Percentiles rank a stretch among this genome's conserved stretches.
phyloP scores from a whole-genome alignment of 2,888 invertebrate species.

The Busseola fusca region DNA sequence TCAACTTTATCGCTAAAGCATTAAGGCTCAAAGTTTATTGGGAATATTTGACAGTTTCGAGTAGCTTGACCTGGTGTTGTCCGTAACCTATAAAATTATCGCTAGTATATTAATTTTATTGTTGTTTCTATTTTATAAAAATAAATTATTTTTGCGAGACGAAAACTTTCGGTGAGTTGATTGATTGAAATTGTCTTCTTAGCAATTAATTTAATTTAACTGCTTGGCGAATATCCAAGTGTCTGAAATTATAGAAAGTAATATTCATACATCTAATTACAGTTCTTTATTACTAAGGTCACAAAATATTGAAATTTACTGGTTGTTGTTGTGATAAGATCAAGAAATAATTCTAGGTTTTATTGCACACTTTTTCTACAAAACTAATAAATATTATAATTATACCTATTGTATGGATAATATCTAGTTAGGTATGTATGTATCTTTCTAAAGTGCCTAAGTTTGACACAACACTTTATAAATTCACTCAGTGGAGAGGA shows the following conservation, averaged over 20 bases:
- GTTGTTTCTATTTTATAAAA: conserved; percentile 12
- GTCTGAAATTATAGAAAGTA: conserved; percentile 1
- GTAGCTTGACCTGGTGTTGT: too few relatives aligned
- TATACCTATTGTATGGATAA: background rate
- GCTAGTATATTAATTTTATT: conserved; percentile 26
- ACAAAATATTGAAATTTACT: conserved; percentile 27
- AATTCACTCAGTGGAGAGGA: conserved; percentile 1
- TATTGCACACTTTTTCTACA: conserved; percentile 1
- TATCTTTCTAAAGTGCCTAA: background rate
- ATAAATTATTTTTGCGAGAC: conserved; percentile 11
- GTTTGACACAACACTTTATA: conserved; percentile 12
- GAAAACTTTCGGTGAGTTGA: conserved; percentile 28
- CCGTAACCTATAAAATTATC: conserved; percentile 46
- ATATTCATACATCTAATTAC: conserved; percentile 1
- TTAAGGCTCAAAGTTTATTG: too few relatives aligned
- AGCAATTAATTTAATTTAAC: conserved; percentile 1
- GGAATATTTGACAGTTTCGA: too few relatives aligned
- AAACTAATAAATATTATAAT: background rate
- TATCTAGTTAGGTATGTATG: background rate
- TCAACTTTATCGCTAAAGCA: too few relatives aligned
- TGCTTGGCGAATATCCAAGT: background rate
- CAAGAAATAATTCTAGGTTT: conserved; percentile 22
- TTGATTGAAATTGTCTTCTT: conserved; percentile 21
- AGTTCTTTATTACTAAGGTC: conserved; percentile 25
- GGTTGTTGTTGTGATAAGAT: conserved; percentile 32